A percentile compares a stretch with the other conserved stretches of the same genome.
Conservation (phyloP, 92 coral and sea anemone genomes). For the Porites divaricata region DNA sequence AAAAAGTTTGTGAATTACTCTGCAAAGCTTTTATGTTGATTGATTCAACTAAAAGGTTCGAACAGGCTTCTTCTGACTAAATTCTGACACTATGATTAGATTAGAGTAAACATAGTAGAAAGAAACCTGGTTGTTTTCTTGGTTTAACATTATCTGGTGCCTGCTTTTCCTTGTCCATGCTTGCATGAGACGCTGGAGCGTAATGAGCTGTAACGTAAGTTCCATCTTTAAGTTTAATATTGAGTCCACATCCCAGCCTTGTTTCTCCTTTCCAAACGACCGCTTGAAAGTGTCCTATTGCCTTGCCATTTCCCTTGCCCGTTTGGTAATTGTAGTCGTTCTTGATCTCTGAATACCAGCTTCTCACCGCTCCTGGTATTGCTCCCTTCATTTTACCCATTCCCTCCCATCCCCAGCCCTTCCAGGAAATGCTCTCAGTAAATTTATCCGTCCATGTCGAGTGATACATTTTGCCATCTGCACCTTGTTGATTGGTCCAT, state of each 20-base stretch:
- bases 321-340: slow-evolving; percentile 69
- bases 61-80: too few species aligned
- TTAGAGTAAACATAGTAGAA: not conserved
- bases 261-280: slow-evolving; percentile 77
- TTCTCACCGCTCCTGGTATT: slow-evolving; percentile 72
- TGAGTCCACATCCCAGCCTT: slow-evolving; percentile 77
- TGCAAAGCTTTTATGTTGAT: too few species aligned
- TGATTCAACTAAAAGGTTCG: too few species aligned
- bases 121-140: slow-evolving; percentile 54
- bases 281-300: slow-evolving; percentile 75
- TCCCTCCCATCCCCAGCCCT: slow-evolving; percentile 83
- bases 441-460: slow-evolving; percentile 71
- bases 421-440: slow-evolving; percentile 88
- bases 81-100: too few species aligned
- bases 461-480: slow-evolving; percentile 59
- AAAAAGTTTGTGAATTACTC: too few species aligned
- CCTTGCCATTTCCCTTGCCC: slow-evolving; percentile 64
- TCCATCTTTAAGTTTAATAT: slow-evolving; percentile 53
- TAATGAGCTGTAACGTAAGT: slow-evolving; percentile 83
- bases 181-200: slow-evolving; percentile 71
- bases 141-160: slow-evolving; percentile 65
- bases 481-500: slow-evolving; percentile 78
- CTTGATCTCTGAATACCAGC: slow-evolving; percentile 90
- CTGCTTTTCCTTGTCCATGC: slow-evolving; percentile 26
- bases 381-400: slow-evolving; percentile 75